Conservation (phyloP, 2,113 vertebrate species). For the Dicaeum eximium region DNA sequence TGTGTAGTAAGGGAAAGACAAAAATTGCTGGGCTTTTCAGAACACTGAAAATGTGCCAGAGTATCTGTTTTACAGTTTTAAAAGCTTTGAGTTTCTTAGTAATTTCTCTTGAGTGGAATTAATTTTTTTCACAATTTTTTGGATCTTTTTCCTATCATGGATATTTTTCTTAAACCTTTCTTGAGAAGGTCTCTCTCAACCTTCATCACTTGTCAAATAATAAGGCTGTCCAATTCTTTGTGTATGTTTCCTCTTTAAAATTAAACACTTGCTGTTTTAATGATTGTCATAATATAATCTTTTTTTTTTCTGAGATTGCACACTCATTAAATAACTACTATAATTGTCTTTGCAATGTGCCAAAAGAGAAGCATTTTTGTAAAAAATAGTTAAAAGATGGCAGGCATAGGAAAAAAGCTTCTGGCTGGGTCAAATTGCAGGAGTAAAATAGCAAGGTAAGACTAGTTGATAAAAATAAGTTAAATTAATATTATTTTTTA, state of each 20-base stretch:
- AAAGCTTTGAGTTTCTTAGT: neutral
- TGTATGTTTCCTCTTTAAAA: neutral
- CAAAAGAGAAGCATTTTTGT: slow-evolving; percentile 5
- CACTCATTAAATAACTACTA: neutral
- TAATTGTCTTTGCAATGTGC: slow-evolving; percentile 14
- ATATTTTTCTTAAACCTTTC: neutral
- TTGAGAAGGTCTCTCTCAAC: neutral
- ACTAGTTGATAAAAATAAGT: neutral
- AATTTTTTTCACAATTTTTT: neutral
- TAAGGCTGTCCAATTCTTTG: neutral
- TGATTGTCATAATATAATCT: neutral
- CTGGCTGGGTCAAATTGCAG: neutral
- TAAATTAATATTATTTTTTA: neutral
- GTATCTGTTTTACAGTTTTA: neutral
- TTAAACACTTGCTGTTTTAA: neutral
- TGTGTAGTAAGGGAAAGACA: neutral
- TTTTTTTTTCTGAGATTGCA: neutral
- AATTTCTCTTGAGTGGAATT: neutral
- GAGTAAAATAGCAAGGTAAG: neutral
- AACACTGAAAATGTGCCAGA: neutral
- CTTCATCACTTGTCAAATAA: neutral
- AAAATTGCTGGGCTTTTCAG: neutral
- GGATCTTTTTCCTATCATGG: neutral
- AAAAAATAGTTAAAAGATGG: slow-evolving; percentile 16
- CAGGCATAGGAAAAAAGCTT: neutral